phyloP scores from a whole-genome alignment of 2,888 invertebrate genomes.

The Pilophorus perplexus region DNA sequence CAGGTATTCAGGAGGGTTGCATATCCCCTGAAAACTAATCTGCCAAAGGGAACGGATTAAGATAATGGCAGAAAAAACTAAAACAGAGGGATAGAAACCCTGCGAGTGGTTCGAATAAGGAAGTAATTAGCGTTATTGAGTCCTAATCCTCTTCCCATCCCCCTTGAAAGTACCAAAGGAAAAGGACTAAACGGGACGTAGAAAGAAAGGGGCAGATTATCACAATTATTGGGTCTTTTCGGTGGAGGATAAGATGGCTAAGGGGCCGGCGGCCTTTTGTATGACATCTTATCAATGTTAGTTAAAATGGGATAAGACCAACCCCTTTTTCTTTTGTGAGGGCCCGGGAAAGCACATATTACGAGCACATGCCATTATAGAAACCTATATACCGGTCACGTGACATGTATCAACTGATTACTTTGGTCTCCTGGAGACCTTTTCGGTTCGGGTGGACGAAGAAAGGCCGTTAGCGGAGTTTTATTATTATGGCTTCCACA shows the following conservation, averaged over 20 bases:
- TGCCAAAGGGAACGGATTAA: constrained; percentile 4
- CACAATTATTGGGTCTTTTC: constrained; percentile 13
- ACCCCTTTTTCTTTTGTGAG: neutral
- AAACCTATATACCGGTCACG: too few species aligned
- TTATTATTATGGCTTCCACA: too few species aligned
- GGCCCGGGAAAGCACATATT: too few species aligned
- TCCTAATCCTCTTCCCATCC: constrained; percentile 10
- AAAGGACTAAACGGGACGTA: neutral
- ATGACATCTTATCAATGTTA: constrained; percentile 1
- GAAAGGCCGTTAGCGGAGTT: too few species aligned
- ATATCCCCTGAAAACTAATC: neutral
- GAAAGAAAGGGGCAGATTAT: constrained; percentile 3
- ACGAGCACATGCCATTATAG: too few species aligned
- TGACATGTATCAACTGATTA: too few species aligned
- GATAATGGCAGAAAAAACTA: constrained; percentile 18
- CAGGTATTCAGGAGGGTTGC: neutral
- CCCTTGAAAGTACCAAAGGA: neutral
- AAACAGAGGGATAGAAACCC: constrained; percentile 12
- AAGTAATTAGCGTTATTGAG: constrained; percentile 32
- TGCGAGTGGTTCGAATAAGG: constrained; percentile 1
- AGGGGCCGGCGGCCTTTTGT: too few species aligned
- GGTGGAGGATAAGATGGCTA: neutral
- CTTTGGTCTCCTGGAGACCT: too few species aligned
- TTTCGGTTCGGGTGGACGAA: too few species aligned
- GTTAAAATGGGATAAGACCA: neutral